A percentile compares a stretch with the other conserved stretches of the same genome.
Conservation (phyloP, 2,113 vertebrate genomes). For the Scartelaos histophorus region DNA sequence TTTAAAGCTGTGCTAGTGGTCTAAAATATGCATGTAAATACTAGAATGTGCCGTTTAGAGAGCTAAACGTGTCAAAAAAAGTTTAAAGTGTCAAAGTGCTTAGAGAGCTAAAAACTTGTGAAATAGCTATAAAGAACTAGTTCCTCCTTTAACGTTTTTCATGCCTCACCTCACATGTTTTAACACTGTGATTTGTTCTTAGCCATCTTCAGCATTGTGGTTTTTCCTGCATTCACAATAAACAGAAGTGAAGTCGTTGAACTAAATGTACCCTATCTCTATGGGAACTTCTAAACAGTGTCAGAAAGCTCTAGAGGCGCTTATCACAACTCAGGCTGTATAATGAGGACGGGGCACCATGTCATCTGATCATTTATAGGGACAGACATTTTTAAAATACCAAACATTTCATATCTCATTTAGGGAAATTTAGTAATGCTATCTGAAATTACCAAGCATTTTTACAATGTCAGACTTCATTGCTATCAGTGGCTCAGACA, state of each 20-base stretch:
- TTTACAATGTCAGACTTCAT: neutral
- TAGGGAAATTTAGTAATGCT: neutral
- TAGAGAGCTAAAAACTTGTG: too few species aligned
- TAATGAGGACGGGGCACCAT: slow-evolving; percentile 24
- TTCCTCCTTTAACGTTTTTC: neutral
- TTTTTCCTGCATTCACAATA: slow-evolving; percentile 43
- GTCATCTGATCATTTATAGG: slow-evolving; percentile 7
- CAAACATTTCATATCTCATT: neutral
- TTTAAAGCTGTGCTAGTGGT: too few species aligned
- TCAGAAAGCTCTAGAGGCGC: slow-evolving; percentile 47
- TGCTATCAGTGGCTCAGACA: slow-evolving; percentile 1
- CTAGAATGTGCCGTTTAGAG: too few species aligned
- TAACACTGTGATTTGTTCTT: neutral
- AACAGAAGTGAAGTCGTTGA: slow-evolving; percentile 61
- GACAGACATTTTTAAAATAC: slow-evolving; percentile 1
- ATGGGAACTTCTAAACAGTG: slow-evolving; percentile 71
- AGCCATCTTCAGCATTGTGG: slow-evolving; percentile 29
- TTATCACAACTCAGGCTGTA: slow-evolving; percentile 28
- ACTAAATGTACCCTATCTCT: slow-evolving; percentile 50
- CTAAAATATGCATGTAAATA: too few species aligned
- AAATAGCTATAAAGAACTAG: too few species aligned
- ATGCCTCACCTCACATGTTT: neutral
- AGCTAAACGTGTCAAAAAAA: too few species aligned
- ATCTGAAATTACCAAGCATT: slow-evolving; percentile 46
- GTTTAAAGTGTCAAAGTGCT: too few species aligned